A percentile compares a stretch with the other conserved stretches of the same genome.
phyloP scores from a whole-genome alignment of 1,140 invertebrate species.

The Halictus rubicundus region DNA sequence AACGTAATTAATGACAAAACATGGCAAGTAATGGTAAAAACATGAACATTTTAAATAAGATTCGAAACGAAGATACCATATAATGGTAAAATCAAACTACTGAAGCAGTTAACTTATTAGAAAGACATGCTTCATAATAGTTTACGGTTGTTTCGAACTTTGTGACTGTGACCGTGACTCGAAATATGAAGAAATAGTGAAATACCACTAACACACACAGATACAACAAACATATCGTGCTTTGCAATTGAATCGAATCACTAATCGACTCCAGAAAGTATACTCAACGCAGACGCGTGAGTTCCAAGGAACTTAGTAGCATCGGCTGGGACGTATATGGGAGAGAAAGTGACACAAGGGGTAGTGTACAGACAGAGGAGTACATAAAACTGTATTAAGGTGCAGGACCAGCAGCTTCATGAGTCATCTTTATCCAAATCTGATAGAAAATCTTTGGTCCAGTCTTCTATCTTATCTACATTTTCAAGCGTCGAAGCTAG shows the following conservation, averaged over 20 bases:
- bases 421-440: slow-evolving; percentile 80
- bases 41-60: neutral
- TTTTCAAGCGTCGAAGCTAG: slow-evolving; percentile 83
- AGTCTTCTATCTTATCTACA: slow-evolving; percentile 82
- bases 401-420: slow-evolving; percentile 77
- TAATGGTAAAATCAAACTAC: neutral
- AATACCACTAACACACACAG: slow-evolving; percentile 51
- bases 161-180: neutral
- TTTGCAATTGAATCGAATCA: slow-evolving; percentile 33
- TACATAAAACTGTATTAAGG: slow-evolving; percentile 66
- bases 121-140: neutral
- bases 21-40: neutral
- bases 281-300: slow-evolving; percentile 6
- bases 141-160: neutral
- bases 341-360: slow-evolving; percentile 29
- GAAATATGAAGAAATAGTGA: neutral
- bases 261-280: slow-evolving; percentile 38
- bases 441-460: slow-evolving; percentile 79
- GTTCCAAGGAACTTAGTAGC: slow-evolving; percentile 45
- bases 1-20: no score
- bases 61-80: neutral
- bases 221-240: slow-evolving; percentile 61
- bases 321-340: slow-evolving; percentile 28
- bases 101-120: no score
- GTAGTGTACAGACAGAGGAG: slow-evolving; percentile 8